Base-by-base conservation (phyloP, 2,797 vertebrate species). In the Nannoperca obscura region DNA sequence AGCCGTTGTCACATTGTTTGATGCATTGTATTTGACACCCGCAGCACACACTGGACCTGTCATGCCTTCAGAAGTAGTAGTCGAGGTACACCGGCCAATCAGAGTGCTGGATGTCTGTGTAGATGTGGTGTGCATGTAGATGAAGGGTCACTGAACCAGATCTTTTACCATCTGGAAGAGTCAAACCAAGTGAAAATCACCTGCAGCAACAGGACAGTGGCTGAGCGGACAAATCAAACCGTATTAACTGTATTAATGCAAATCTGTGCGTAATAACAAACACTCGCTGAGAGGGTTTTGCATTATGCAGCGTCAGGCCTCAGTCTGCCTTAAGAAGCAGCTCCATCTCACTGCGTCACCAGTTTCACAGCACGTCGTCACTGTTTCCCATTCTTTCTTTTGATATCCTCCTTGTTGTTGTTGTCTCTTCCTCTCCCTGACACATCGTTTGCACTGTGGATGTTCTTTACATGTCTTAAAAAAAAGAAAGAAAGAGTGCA, bases 261-360 rank as follows among this genome's bases (percentile, higher is more conserved):
- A 58, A 71, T 63, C 72, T 55, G 47, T 55, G 17, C 10, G 32
- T 66, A 68, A 74, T 80, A 74, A 59, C 69, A 76, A 75, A 71
- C 30, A 73, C 71, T 32, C 1, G 36, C 57, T 46, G 52, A 83
- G 52, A 55, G 67, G 66, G 50, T 73, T 85, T 78, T 71, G 68
- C 71, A 81, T 81, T 76, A 73, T 79, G 76, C 72, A 59, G 66
- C 34, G 5, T 78, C 72, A 81, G 82, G 70, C 58, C 38, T 80
- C 66, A 30, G 71, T 74, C 74, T 61, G 59, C 76, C 55, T 66
- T 27, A 15, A 79, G 60, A 71, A 62, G 67, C 27, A 5, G 50
- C 54, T 69, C 17, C 0, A 74, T 54, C 65, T 80, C 50, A 27
- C 24, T 17, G 44, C 11, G 9, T 77, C 73, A 32, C 3, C 22